A percentile compares a stretch with the other conserved stretches of the same genome.
phyloP scores from a whole-genome alignment of 2,797 vertebrate genomes.

The Muscicapa comitata region DNA sequence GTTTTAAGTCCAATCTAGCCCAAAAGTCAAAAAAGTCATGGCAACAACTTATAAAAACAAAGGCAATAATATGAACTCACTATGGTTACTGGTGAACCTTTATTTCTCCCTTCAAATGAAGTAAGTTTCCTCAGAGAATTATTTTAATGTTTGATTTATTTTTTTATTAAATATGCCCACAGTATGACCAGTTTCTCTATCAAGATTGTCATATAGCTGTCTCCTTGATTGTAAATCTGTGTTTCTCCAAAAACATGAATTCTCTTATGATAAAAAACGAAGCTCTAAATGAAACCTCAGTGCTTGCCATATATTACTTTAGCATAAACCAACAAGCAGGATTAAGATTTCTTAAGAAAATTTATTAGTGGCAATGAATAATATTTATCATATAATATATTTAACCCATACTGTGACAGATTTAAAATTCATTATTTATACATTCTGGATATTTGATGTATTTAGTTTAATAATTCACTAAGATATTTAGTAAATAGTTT shows the following conservation, averaged over 20 bases:
- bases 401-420: background rate
- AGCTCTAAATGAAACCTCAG: background rate
- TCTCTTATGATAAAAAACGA: constrained; percentile 33
- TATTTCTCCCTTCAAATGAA: constrained; percentile 73
- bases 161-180: constrained; percentile 71
- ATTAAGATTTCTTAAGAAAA: constrained; percentile 47
- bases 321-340: background rate
- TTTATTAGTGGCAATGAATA: background rate
- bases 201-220: constrained; percentile 64
- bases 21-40: constrained; percentile 76
- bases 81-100: constrained; percentile 79
- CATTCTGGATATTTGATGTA: background rate
- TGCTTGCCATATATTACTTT: constrained; percentile 26
- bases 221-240: constrained; percentile 55
- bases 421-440: constrained; percentile 11
- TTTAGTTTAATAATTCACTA: background rate
- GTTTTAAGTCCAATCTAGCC: constrained; percentile 73
- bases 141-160: constrained; percentile 74
- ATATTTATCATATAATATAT: constrained; percentile 31
- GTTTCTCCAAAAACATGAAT: background rate
- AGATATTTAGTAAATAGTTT: background rate
- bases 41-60: constrained; percentile 79
- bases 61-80: constrained; percentile 76
- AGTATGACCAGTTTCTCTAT: constrained; percentile 64
- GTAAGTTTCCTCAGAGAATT: constrained; percentile 76